Evolutionary conservation across 2,888 invertebrate species (phyloP).

Genomic region (Agrotis puta): DNA sequence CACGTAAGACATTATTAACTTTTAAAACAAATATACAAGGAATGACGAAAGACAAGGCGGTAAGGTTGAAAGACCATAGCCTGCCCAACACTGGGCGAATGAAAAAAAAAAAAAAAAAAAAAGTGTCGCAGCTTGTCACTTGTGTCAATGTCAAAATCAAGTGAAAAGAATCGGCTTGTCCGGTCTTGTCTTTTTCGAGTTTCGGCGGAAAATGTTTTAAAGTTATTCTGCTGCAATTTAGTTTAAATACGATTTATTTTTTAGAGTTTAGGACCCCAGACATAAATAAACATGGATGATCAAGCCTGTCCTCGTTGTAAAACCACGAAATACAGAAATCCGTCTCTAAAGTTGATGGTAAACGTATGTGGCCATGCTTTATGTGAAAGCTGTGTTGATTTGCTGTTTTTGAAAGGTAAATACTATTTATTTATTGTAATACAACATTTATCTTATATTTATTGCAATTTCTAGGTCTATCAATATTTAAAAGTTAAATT

Average conservation of each 20-base stretch:
- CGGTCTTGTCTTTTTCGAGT: neutral
- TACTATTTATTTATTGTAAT: neutral
- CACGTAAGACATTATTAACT: no score
- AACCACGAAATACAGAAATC: conserved; percentile 99
- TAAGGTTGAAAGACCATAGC: no score
- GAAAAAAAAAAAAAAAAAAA: no score
- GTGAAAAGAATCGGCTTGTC: conserved; percentile 15
- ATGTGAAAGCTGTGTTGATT: conserved; percentile 99
- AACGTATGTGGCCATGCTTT: conserved; percentile 99
- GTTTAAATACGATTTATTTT: neutral
- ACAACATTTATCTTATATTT: neutral
- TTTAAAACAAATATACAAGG: no score
- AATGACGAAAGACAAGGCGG: no score
- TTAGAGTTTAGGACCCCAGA: conserved; percentile 10
- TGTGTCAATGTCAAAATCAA: conserved; percentile 4
- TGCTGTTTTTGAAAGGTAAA: conserved; percentile 98
- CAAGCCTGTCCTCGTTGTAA: conserved; percentile 98
- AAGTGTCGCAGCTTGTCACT: no score
- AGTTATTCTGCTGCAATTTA: conserved; percentile 20
- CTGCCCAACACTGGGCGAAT: no score
- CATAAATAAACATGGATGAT: conserved; percentile 92
- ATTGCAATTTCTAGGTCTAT: neutral
- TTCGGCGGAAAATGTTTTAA: conserved; percentile 56
- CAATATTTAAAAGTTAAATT: neutral
- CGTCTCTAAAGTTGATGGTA: conserved; percentile 98